A percentile compares a stretch with the other conserved stretches of the same genome.
These are phyloP conservation scores for Drosophila busckii DNA, from an alignment of 1,140 invertebrate species.

Conservation along the genomic window DNA sequence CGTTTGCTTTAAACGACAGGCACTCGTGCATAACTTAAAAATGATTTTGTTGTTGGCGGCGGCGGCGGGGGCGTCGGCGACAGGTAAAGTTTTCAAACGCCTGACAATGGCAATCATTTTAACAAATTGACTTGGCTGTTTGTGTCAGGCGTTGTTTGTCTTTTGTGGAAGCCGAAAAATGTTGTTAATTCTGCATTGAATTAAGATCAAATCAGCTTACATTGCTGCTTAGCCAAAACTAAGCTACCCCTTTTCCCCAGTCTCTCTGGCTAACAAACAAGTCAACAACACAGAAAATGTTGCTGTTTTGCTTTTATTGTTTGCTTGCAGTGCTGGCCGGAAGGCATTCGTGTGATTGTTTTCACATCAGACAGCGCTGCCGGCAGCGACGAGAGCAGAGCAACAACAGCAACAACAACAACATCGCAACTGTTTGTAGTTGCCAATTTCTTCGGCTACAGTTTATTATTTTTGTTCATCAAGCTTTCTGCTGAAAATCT, in stretches of 20 bases:
- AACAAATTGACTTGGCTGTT: conserved; percentile 65
- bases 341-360: conserved; percentile 50
- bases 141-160: conserved; percentile 63
- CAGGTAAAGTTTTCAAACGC: conserved; percentile 16
- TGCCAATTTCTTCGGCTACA: conserved; percentile 39
- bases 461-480: conserved; percentile 76
- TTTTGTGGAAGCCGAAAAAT: conserved; percentile 52
- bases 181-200: conserved; percentile 69
- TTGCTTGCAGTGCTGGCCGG: conserved; percentile 14
- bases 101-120: conserved; percentile 31
- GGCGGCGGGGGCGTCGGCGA: neutral
- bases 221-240: conserved; percentile 67
- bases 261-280: too few relatives aligned
- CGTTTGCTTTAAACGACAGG: neutral
- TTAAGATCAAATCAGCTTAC: conserved; percentile 73
- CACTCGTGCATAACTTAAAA: neutral
- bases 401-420: conserved; percentile 19
- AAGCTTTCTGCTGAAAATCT: conserved; percentile 44
- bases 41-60: neutral
- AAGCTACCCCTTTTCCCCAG: conserved; percentile 30
- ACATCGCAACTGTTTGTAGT: conserved; percentile 11
- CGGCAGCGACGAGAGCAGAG: conserved; percentile 32
- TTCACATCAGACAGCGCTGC: conserved; percentile 42
- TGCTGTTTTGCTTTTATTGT: conserved; percentile 13
- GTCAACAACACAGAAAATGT: conserved; percentile 24